Conservation (phyloP, 2,888 invertebrate species). For the Suillia variegata region DNA sequence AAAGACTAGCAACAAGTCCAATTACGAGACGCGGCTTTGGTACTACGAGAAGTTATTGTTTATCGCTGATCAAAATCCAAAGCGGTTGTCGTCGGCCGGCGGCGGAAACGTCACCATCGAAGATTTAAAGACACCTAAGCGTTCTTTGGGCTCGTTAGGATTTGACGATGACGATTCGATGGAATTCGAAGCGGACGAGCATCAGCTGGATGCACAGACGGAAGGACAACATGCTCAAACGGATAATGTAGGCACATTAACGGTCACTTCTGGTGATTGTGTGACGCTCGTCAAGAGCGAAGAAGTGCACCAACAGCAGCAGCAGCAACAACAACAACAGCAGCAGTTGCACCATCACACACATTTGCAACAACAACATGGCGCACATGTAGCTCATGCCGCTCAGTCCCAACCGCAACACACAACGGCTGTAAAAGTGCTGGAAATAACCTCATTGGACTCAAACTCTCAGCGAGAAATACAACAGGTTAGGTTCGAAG, state of each 20-base stretch:
- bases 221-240: conserved; percentile 42
- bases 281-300: conserved; percentile 51
- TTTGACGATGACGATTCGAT: conserved; percentile 58
- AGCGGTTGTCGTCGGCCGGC: conserved; percentile 41
- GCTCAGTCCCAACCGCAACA: not conserved
- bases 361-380: conserved; percentile 30
- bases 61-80: conserved; percentile 57
- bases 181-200: conserved; percentile 53
- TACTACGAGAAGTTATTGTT: conserved; percentile 57
- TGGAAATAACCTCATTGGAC: conserved; percentile 56
- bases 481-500: conserved; percentile 45
- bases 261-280: conserved; percentile 47
- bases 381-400: not conserved
- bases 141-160: conserved; percentile 43
- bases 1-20: conserved; percentile 47
- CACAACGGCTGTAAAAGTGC: conserved; percentile 52
- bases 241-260: conserved; percentile 39
- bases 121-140: conserved; percentile 41
- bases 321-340: conserved; percentile 31
- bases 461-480: conserved; percentile 57
- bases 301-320: conserved; percentile 34
- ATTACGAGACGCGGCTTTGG: conserved; percentile 58
- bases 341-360: conserved; percentile 35
- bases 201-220: conserved; percentile 23
- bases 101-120: not conserved